These are phyloP conservation scores for Xenopus tropicalis DNA, from an alignment of 2,113 vertebrate species.

Conservation along the genomic window UCB_Xtro_10.0 CM004450.2:51440001-51440500, in stretches of 20 bases:
- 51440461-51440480: too few relatives aligned
- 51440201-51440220: conserved; percentile 45
- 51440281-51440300: conserved; percentile 21
- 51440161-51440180: conserved; percentile 48
- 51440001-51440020: conserved; percentile 72
- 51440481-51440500: too few relatives aligned
- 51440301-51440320: conserved; percentile 6
- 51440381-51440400: too few relatives aligned
- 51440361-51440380: too few relatives aligned
- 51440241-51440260: conserved; percentile 30
- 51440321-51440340: neutral
- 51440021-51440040: conserved; percentile 69
- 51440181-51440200: conserved; percentile 57
- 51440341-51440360: neutral
- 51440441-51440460: too few relatives aligned
- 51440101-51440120: conserved; percentile 61
- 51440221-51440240: conserved; percentile 37
- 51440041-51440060: conserved; percentile 73
- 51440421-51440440: neutral
- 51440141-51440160: conserved; percentile 51
- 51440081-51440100: conserved; percentile 73
- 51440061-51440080: conserved; percentile 75
- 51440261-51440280: conserved; percentile 38
- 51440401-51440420: too few relatives aligned
- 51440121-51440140: conserved; percentile 54